phyloP scores from a whole-genome alignment of 2,797 vertebrate genomes.

The Acipenser ruthenus region DNA sequence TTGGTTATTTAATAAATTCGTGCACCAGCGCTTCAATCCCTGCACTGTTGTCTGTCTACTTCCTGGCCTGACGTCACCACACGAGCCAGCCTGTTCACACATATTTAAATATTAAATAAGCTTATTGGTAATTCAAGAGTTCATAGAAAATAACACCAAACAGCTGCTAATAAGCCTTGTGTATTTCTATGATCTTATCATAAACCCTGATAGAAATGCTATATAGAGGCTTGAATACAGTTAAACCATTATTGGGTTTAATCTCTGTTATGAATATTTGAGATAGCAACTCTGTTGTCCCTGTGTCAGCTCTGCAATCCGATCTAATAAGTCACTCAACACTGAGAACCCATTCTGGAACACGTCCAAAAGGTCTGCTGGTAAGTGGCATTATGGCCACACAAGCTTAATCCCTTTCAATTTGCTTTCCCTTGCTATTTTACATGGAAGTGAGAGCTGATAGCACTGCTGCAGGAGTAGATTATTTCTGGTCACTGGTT shows the following conservation, averaged over 20 bases:
- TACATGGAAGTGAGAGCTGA: slow-evolving; percentile 2
- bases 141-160: not conserved
- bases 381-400: slow-evolving; percentile 57
- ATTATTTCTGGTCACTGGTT: not conserved
- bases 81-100: not conserved
- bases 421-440: slow-evolving; percentile 41
- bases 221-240: not conserved
- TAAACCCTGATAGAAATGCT: not conserved
- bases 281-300: slow-evolving; percentile 15
- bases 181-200: not conserved
- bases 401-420: slow-evolving; percentile 61
- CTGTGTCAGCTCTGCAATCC: slow-evolving; percentile 7
- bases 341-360: slow-evolving; percentile 12
- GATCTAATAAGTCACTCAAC: slow-evolving; percentile 14
- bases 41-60: no score
- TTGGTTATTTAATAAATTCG: no score
- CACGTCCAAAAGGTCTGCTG: slow-evolving; percentile 38
- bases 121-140: not conserved
- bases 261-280: slow-evolving; percentile 3
- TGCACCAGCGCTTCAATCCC: no score
- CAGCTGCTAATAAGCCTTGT: not conserved
- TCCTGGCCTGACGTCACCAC: no score
- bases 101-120: not conserved
- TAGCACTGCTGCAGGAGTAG: not conserved
- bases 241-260: not conserved